phyloP scores from a whole-genome alignment of 2,797 vertebrate species.

The Peromyscus nudipes region DNA sequence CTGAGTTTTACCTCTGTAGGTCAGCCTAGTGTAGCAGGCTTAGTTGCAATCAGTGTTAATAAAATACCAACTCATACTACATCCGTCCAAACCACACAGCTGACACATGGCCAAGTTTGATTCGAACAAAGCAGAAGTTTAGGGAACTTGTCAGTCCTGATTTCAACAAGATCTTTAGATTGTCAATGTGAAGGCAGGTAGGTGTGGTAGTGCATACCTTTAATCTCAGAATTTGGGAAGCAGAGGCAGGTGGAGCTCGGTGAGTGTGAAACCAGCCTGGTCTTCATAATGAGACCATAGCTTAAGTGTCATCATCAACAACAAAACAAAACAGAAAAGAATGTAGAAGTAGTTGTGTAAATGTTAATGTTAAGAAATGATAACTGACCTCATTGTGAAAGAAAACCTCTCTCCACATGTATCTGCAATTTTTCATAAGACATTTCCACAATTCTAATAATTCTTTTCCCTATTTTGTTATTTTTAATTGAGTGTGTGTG shows the following conservation, averaged over 20 bases:
- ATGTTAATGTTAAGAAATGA: background rate
- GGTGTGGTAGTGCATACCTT: too few relatives aligned
- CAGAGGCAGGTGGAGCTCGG: background rate
- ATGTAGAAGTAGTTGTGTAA: background rate
- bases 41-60: constrained; percentile 72
- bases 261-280: background rate
- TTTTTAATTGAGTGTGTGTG: background rate
- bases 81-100: background rate
- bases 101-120: background rate
- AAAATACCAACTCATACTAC: background rate
- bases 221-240: background rate
- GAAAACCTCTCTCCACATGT: too few relatives aligned
- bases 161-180: background rate
- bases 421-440: background rate
- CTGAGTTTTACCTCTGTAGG: constrained; percentile 60
- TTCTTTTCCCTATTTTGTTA: background rate
- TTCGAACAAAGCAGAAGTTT: constrained; percentile 23
- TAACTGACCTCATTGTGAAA: background rate
- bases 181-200: background rate
- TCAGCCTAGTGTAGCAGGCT: constrained; percentile 67
- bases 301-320: background rate
- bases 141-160: background rate
- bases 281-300: background rate
- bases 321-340: background rate
- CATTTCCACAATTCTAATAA: background rate